Conservation (phyloP, 2,888 invertebrate genomes). For the Hypomecis atomaria region DNA sequence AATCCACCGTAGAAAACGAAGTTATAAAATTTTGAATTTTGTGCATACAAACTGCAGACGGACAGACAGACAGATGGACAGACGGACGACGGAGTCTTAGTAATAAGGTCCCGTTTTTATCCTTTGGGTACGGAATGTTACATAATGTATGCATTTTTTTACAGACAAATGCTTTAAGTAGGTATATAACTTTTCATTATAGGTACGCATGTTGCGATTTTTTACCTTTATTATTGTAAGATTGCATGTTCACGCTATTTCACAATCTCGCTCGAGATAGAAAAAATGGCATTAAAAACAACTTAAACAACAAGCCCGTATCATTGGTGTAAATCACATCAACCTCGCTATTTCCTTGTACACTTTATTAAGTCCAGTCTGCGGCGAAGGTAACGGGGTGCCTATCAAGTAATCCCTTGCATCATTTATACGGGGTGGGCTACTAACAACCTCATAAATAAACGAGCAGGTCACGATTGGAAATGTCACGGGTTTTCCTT, state of each 20-base stretch:
- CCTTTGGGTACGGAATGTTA: too few species aligned
- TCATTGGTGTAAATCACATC: neutral
- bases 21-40: neutral
- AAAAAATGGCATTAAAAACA: too few species aligned
- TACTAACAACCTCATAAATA: slow-evolving; percentile 24
- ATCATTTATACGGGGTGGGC: slow-evolving; percentile 13
- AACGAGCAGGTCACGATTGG: slow-evolving; percentile 13
- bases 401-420: slow-evolving; percentile 15
- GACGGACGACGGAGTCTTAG: too few species aligned
- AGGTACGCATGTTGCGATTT: too few species aligned
- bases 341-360: neutral
- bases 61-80: too few species aligned
- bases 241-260: too few species aligned
- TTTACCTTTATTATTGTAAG: neutral
- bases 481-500: slow-evolving; percentile 9
- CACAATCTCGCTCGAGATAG: too few species aligned
- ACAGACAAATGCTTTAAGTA: too few species aligned
- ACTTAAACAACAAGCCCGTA: neutral
- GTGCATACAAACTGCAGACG: neutral
- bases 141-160: too few species aligned
- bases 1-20: too few species aligned
- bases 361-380: neutral
- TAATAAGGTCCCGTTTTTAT: too few species aligned
- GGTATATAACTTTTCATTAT: too few species aligned
- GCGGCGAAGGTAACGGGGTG: slow-evolving; percentile 5